Percentiles rank a stretch among this genome's conserved stretches.
These are phyloP conservation scores for Alligator mississippiensis DNA, from an alignment of 2,113 vertebrate genomes.

Conservation along the genomic window DNA sequence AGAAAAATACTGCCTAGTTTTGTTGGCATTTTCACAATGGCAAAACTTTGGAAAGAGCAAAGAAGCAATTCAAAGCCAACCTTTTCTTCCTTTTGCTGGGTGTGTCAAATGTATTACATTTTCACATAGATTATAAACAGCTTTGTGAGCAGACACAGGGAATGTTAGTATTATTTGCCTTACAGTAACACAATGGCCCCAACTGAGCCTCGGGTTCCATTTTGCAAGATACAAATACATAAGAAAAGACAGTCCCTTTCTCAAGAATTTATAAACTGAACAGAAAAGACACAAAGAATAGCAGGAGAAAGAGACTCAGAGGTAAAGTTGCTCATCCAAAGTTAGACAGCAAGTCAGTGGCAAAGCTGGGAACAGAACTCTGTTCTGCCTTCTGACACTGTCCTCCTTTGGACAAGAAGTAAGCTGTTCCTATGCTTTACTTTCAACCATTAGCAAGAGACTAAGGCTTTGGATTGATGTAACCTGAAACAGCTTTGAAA, in stretches of 20 bases:
- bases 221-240: neutral
- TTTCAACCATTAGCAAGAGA: neutral
- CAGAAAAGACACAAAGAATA: neutral
- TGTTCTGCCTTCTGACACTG: neutral
- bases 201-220: neutral
- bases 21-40: neutral
- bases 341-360: neutral
- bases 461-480: no score
- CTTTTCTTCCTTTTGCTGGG: neutral
- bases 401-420: neutral
- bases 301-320: neutral
- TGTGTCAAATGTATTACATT: neutral
- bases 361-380: neutral
- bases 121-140: neutral
- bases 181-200: neutral
- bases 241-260: neutral
- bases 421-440: neutral
- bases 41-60: neutral
- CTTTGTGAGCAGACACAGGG: neutral
- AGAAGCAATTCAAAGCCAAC: neutral
- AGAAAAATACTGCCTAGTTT: neutral
- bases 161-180: neutral
- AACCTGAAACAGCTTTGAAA: no score
- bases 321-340: neutral
- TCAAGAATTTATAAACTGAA: neutral